These are phyloP conservation scores for Sceliomorpha sp. DNA, from an alignment of 2,888 invertebrate species.

Conservation along the genomic window DNA sequence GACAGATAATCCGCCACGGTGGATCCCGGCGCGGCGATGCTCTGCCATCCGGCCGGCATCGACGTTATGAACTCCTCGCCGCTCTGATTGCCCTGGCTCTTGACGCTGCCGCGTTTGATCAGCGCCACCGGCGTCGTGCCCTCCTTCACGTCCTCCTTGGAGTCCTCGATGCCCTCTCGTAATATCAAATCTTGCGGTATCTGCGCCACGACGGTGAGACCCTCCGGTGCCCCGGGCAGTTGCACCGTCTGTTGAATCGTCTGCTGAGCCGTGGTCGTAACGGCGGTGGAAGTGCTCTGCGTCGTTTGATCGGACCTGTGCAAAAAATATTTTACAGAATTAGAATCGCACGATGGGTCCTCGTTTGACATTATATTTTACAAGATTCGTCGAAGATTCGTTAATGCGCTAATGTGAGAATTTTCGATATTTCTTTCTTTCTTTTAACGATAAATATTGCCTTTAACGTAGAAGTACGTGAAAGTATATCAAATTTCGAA, in stretches of 20 bases:
- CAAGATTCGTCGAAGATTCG: too few species aligned
- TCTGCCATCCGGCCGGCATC: conserved; percentile 82
- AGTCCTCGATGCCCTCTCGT: conserved; percentile 79
- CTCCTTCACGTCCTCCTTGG: conserved; percentile 80
- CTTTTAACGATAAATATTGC: too few species aligned
- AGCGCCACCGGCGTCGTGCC: conserved; percentile 81
- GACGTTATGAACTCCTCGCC: conserved; percentile 79
- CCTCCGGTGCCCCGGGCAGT: conserved; percentile 82
- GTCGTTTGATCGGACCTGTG: conserved; percentile 78
- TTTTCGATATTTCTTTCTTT: too few species aligned
- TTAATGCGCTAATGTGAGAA: too few species aligned
- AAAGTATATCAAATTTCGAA: too few species aligned
- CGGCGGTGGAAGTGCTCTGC: conserved; percentile 78
- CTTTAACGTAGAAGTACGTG: too few species aligned
- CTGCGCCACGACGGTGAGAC: conserved; percentile 86
- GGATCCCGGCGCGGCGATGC: conserved; percentile 80
- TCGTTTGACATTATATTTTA: too few species aligned
- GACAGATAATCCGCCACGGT: conserved; percentile 82
- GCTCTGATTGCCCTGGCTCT: conserved; percentile 76
- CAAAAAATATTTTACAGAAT: conserved; percentile 12
- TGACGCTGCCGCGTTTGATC: conserved; percentile 79
- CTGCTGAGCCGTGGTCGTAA: conserved; percentile 76
- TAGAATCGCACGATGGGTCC: too few species aligned
- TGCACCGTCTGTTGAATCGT: conserved; percentile 79
- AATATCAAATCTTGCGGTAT: conserved; percentile 87